Base-by-base conservation (phyloP, 2,113 vertebrate species). In the Sander lucioperca region DNA sequence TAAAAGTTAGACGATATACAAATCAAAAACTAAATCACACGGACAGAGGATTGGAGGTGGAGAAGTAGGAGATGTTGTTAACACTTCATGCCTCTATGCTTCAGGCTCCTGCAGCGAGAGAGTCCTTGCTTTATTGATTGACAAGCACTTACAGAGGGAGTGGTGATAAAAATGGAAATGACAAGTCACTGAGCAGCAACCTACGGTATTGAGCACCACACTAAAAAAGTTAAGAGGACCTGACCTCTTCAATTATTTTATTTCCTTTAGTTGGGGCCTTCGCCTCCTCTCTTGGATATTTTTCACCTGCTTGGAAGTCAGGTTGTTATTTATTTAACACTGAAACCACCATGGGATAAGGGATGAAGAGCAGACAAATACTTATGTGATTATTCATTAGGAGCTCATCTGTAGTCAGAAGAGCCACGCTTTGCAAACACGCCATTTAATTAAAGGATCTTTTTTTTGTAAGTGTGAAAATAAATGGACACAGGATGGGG, bases 101-200 rank as follows among this genome's bases (percentile, higher is more conserved):
- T 82, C 63, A 15, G 63, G 69, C 65, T 84, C 86, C 77, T 18
- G 10, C 71, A 51, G 84, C 19, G 47, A 86, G 64, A 53, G 6
- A 68, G 87, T 81, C 79, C 21, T 51, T 77, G 74, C 77, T 87
- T 81, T 89, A 93, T 93, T 86, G 87, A 94, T 92, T 87, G 91
- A 79, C 86, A 84, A 56, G 70, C 90, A 82, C 59, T 86, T 79
- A 80, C 51, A 74, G 45, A 85, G 25, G 61, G 6, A 82, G 76
- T 39, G 74, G 82, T 86, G 77, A 86, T 90, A 84, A 84, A 93
- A 91, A 88, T 90, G 72, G 71, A 90, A 86, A 81, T 73, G 86
- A 89, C 80, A 90, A 86, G 86, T 48, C 81, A 88, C 27, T 92
- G 86, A 92, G 71, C 88, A 88, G 45, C 53, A 70, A 23, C 48